phyloP scores from a whole-genome alignment of 2,113 vertebrate genomes.

The Chamaetylas fuelleborni region DNA sequence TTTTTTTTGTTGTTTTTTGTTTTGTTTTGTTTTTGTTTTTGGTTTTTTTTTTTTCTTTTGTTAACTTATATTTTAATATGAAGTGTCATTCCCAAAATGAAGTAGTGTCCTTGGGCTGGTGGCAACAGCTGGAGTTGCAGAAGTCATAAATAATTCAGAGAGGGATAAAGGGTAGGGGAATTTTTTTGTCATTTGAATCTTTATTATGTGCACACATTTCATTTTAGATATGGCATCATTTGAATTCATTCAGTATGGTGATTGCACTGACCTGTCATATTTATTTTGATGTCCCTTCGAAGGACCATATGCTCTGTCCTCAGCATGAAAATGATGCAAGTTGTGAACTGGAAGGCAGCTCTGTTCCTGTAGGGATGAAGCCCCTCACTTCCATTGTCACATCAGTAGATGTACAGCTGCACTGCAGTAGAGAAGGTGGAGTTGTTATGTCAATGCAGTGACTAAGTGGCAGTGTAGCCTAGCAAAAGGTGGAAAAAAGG shows the following conservation, averaged over 20 bases:
- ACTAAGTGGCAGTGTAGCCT: neutral
- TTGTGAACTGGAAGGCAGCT: neutral
- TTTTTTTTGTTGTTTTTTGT: too few relatives aligned
- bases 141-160: constrained; percentile 64
- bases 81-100: constrained; percentile 49
- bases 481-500: neutral
- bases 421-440: neutral
- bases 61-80: constrained; percentile 16
- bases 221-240: constrained; percentile 40
- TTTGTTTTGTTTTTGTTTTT: too few relatives aligned
- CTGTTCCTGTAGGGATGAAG: neutral
- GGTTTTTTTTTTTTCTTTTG: neutral
- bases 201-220: constrained; percentile 50
- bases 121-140: constrained; percentile 60
- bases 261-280: constrained; percentile 59
- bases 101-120: constrained; percentile 52
- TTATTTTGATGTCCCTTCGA: constrained; percentile 55
- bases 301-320: constrained; percentile 62
- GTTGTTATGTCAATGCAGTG: neutral
- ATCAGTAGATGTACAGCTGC: neutral
- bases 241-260: constrained; percentile 49
- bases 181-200: constrained; percentile 44
- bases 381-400: neutral
- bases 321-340: neutral
- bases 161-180: constrained; percentile 3